Evolutionary conservation across 2,113 vertebrate species (phyloP), one percentile per base, ranked within the genome.

Genomic region (Ochotona princeps): DNA sequence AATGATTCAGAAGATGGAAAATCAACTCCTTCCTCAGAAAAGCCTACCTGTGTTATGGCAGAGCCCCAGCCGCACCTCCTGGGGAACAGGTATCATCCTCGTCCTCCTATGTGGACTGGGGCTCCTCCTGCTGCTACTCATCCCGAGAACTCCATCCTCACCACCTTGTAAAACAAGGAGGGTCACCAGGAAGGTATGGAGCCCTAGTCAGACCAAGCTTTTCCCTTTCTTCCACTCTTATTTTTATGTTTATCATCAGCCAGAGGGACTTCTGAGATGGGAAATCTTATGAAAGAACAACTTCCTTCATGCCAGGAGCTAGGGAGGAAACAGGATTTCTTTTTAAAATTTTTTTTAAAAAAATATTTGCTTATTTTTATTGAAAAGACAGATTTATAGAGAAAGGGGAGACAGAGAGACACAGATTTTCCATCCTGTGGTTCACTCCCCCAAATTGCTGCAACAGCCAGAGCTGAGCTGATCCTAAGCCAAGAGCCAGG

Each of bases 101-200:
- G 26, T 2, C 0, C 9, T 80, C 32, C 10, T 69, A 1, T 82
- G 80, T 18, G 85, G 74, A n/a, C 4, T 67, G 23, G 47, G 65
- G 21, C 70, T 95, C 13, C 86, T 79, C 26, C 9, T 92, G 20
- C 10, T 95, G 3, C 11, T 78, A 38, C n/a, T 5, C 67, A 8
- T 89, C 3, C n/a, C 3, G 7, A 49, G 13, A 5, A 12, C 47
- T 3, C 25, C 26, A 2, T 25, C 74, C 30, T 61, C 20, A 57
- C 28, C 23, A 23, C 61, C 20, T 30, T 0, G 35, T 30, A 30
- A 28, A 30, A 75, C 44, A 65, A 3, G 14, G 1, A 60, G n/a
- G 60, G 61, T 70, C 11, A 44, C 12, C 44, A 63, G 49, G 57
- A 87, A 76, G 67, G 92, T 96, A 66, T 90, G 83, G 26, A 81